These are phyloP conservation scores for Bubo scandiacus DNA, from an alignment of 2,113 vertebrate genomes.

Conservation along the genomic window DNA sequence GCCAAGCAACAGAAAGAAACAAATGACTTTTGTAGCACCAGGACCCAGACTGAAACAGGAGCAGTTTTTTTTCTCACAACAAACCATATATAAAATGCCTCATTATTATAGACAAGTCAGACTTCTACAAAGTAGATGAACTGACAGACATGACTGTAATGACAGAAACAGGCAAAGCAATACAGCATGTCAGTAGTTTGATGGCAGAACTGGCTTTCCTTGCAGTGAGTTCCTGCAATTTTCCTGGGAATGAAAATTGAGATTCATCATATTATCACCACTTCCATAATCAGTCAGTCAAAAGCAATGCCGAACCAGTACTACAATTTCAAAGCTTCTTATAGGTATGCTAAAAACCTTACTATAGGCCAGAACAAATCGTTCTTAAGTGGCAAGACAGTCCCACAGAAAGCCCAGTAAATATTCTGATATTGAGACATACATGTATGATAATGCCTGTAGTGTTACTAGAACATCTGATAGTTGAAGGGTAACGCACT, in stretches of 20 bases:
- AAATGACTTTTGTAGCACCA: background rate
- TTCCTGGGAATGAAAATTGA: background rate
- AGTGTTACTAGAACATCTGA: background rate
- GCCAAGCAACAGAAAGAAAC: background rate
- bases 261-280: background rate
- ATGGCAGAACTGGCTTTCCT: background rate
- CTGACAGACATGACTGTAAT: background rate
- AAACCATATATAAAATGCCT: background rate
- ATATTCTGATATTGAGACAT: background rate
- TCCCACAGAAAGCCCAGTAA: background rate
- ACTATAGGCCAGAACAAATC: background rate
- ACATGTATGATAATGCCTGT: background rate
- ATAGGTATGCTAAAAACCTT: background rate
- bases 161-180: background rate
- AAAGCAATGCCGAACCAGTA: background rate
- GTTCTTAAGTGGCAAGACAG: background rate
- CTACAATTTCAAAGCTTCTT: background rate
- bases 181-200: background rate
- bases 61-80: background rate
- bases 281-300: background rate
- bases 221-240: background rate
- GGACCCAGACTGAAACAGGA: background rate
- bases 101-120: background rate
- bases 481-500: background rate
- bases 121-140: background rate